phyloP scores from a whole-genome alignment of 2,113 vertebrate genomes.

The Pangasianodon gigas region DNA sequence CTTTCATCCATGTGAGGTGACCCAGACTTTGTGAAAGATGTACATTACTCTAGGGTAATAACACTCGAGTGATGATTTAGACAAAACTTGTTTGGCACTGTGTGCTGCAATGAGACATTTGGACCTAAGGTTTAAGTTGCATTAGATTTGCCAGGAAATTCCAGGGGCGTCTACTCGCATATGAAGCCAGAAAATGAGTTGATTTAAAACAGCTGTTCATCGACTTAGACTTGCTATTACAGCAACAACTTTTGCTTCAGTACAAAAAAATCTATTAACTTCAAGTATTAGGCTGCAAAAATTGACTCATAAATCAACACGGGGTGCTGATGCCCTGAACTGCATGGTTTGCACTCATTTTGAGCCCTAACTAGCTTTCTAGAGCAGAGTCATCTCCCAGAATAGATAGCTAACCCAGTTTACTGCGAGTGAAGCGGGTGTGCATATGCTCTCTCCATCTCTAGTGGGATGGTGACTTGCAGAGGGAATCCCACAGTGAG shows the following conservation, averaged over 20 bases:
- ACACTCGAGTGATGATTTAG: slow-evolving; percentile 7
- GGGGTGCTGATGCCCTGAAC: slow-evolving; percentile 8
- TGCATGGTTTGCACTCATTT: slow-evolving; percentile 44
- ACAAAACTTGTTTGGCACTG: neutral
- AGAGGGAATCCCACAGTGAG: slow-evolving; percentile 23
- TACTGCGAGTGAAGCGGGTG: slow-evolving; percentile 29
- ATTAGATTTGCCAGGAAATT: slow-evolving; percentile 19
- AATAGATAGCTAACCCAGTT: slow-evolving; percentile 57
- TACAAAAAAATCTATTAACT: slow-evolving; percentile 13
- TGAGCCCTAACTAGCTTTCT: slow-evolving; percentile 49
- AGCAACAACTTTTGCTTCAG: neutral
- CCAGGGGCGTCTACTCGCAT: neutral
- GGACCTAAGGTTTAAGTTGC: neutral
- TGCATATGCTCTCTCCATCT: slow-evolving; percentile 31
- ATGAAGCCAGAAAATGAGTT: neutral
- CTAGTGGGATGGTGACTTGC: slow-evolving; percentile 32
- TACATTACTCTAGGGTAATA: slow-evolving; percentile 18
- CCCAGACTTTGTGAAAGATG: neutral
- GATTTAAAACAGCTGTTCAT: slow-evolving; percentile 28
- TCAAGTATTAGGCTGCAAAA: slow-evolving; percentile 26
- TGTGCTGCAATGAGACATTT: neutral
- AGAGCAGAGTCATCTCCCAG: slow-evolving; percentile 57
- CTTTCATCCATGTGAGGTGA: slow-evolving; percentile 8
- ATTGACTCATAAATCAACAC: slow-evolving; percentile 21
- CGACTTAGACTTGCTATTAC: neutral